Evolutionary conservation across 2,888 invertebrate species (phyloP), one percentile per base, ranked within the genome.

Genomic region (Aspidapion aeneum): DNA sequence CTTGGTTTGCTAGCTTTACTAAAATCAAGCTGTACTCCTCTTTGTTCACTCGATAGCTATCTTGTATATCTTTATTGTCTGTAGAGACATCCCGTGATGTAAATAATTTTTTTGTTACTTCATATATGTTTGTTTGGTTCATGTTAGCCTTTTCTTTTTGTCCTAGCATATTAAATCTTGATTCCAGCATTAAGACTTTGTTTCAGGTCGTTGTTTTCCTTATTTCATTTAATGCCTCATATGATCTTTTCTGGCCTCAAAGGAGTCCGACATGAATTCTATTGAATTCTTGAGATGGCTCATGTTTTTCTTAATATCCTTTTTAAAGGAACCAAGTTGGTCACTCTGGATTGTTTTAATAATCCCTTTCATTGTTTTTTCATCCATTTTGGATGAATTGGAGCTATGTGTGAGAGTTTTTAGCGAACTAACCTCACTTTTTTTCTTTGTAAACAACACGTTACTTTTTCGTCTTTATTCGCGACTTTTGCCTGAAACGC

Each of bases 231-330:
- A 62, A 20, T 1, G 21, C 22, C 5, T 52, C 62, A 50, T 22
- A 62, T 12, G 7, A 19, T n/a, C 5, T 52, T 56, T 61, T 63
- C 60, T 63, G 63, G 19, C 60, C 18, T 63, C 60, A 56, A 63
- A 63, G 20, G 60, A 19, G 18, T 51, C 48, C n/a, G 60, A 63
- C 60, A 63, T 63, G 21, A 48, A 63, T 21, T 63, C 60, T 16
- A 63, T 57, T 3, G 63, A 60, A n/a, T 18, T 60, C 60, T 63
- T 55, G 16, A 63, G 52, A 18, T 60, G 18, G 21, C 19, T 21
- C 1, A 61, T 19, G 18, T 61, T 57, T 57, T 18, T 18, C n/a
- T 57, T 56, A 18, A 61, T 56, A 7, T 51, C 50, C 21, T 58
- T 49, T 18, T 62, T 55, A 18, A 62, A 20, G 20, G 51, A 57